Conservation (phyloP, 2,113 vertebrate species). For the Callaeas wilsoni region DNA sequence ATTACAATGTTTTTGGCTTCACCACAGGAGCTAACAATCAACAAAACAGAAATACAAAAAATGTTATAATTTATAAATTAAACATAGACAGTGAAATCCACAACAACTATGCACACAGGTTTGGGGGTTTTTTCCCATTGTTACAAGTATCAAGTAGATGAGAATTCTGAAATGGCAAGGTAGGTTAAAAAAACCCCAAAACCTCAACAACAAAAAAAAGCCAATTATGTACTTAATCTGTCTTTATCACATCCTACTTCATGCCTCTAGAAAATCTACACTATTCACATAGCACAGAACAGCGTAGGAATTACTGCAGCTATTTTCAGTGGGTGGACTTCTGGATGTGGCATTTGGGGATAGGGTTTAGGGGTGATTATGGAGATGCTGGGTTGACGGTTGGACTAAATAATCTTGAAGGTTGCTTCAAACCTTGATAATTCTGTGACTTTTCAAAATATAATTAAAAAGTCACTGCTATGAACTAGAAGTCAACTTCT, state of each 20-base stretch:
- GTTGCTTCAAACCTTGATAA: not conserved
- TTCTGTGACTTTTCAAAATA: not conserved
- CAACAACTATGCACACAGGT: not conserved
- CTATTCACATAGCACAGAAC: not conserved
- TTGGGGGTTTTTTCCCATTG: not conserved
- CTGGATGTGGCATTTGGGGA: not conserved
- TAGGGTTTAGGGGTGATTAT: not conserved
- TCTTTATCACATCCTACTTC: not conserved
- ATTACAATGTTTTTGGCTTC: not conserved
- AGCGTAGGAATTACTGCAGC: not conserved
- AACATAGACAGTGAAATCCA: not conserved
- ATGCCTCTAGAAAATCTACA: not conserved
- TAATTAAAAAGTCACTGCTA: not conserved
- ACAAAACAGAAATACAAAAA: not conserved
- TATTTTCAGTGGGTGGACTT: not conserved
- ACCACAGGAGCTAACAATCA: not conserved
- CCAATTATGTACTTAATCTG: not conserved
- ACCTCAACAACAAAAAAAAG: not conserved
- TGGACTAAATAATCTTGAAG: not conserved
- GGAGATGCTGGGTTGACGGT: not conserved
- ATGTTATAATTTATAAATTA: not conserved
- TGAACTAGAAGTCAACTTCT: not conserved
- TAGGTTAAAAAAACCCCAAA: not conserved
- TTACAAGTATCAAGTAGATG: not conserved
- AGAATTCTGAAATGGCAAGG: not conserved